Percentiles rank a stretch among this genome's conserved stretches.
Conservation (phyloP, 2,797 vertebrate genomes). For the Rhabdophis nuchalis region DNA sequence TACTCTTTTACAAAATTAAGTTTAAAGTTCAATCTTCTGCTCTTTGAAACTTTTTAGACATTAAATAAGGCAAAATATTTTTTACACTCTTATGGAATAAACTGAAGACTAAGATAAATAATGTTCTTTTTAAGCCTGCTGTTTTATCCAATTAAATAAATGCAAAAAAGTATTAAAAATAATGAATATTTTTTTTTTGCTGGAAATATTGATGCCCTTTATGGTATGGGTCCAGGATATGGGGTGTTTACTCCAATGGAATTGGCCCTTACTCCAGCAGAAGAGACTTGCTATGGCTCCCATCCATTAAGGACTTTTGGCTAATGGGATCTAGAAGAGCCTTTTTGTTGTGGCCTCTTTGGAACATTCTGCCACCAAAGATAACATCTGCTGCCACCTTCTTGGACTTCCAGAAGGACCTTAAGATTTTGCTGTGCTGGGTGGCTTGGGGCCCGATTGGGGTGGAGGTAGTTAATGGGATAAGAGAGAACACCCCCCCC, state of each 20-base stretch:
- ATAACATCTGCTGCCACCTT: neutral
- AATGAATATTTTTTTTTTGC: neutral
- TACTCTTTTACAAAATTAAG: neutral
- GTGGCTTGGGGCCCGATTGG: neutral
- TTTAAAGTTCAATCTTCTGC: slow-evolving; percentile 21
- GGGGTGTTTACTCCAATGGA: neutral
- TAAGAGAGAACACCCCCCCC: neutral
- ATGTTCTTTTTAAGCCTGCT: rapidly evolving
- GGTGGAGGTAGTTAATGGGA: neutral
- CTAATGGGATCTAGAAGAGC: neutral
- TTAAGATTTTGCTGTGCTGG: neutral
- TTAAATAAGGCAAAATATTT: neutral
- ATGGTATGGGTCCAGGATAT: neutral
- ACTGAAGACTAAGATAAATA: neutral
- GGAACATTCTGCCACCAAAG: neutral
- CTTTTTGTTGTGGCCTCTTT: neutral
- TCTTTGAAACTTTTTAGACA: neutral
- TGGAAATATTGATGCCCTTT: neutral
- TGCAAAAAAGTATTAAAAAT: neutral
- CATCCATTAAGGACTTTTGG: neutral
- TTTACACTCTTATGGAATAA: neutral
- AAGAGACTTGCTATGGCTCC: neutral
- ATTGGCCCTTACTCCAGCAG: no score
- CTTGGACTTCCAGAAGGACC: neutral
- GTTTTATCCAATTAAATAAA: neutral